phyloP scores from a whole-genome alignment of 2,797 vertebrate species.

The Enteromius thamalakanensis region DNA sequence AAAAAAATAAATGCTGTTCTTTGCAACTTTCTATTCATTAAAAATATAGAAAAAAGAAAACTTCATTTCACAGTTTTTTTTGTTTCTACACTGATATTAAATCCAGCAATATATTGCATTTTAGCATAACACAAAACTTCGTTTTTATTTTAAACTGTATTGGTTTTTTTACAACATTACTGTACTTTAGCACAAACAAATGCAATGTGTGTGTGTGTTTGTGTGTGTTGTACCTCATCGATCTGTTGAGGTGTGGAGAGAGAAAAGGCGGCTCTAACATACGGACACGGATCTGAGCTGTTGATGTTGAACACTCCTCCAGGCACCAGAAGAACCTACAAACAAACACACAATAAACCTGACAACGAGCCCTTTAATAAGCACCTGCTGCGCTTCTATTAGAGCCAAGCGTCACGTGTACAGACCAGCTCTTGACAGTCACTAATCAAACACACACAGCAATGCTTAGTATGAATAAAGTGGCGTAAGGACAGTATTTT shows the following conservation, averaged over 20 bases:
- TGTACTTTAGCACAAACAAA: too few relatives aligned
- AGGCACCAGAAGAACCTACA: slow-evolving; percentile 89
- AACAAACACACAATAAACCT: not conserved
- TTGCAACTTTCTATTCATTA: too few relatives aligned
- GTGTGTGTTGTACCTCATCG: slow-evolving; percentile 77
- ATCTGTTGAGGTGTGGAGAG: slow-evolving; percentile 88
- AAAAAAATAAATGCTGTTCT: too few relatives aligned
- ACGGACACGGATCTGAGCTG: slow-evolving; percentile 81
- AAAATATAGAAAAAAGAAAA: too few relatives aligned
- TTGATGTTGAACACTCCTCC: slow-evolving; percentile 86
- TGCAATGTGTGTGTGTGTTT: not conserved
- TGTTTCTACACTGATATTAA: too few relatives aligned
- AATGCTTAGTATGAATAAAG: not conserved
- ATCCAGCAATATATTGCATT: too few relatives aligned
- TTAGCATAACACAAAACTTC: too few relatives aligned
- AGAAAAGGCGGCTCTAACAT: slow-evolving; percentile 90
- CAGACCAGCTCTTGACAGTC: not conserved
- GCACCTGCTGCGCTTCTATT: not conserved
- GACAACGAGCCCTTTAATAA: not conserved
- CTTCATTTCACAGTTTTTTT: too few relatives aligned
- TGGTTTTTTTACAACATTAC: too few relatives aligned
- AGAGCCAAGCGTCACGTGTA: not conserved
- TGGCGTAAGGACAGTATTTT: not conserved
- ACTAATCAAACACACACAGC: not conserved
- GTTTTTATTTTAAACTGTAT: too few relatives aligned